A percentile compares a stretch with the other conserved stretches of the same genome.
Evolutionary conservation across 2,888 invertebrate species (phyloP).

Genomic region (Fragum sueziense): DNA sequence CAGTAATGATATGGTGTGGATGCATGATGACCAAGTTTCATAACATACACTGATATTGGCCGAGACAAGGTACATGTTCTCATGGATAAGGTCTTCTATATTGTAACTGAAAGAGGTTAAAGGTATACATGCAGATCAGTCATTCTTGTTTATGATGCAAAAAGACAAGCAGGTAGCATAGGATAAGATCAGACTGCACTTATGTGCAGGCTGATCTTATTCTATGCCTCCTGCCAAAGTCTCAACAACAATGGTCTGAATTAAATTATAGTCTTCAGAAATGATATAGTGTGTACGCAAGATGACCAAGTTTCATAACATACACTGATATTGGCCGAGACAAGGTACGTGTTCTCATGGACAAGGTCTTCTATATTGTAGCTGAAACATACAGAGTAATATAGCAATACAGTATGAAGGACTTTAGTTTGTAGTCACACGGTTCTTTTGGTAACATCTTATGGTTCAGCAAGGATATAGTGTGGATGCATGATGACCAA

Average conservation of each 20-base stretch:
- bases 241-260: slow-evolving; percentile 50
- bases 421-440: slow-evolving; percentile 53
- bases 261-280: slow-evolving; percentile 41
- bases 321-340: slow-evolving; percentile 55
- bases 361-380: slow-evolving; percentile 1
- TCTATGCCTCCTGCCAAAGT: too few relatives aligned
- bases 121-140: slow-evolving; percentile 4
- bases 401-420: too few relatives aligned
- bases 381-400: slow-evolving; percentile 16
- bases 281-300: slow-evolving; percentile 35
- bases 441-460: slow-evolving; percentile 43
- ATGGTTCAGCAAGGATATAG: slow-evolving; percentile 34
- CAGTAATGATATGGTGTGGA: slow-evolving; percentile 30
- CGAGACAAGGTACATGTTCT: slow-evolving; percentile 54
- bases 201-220: too few relatives aligned
- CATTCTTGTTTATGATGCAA: slow-evolving; percentile 48
- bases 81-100: slow-evolving; percentile 3
- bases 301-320: slow-evolving; percentile 58
- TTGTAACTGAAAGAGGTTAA: slow-evolving; percentile 22
- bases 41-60: slow-evolving; percentile 60
- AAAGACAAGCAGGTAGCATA: too few relatives aligned
- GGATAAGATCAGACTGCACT: too few relatives aligned
- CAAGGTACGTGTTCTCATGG: slow-evolving; percentile 49
- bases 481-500: slow-evolving; percentile 42
- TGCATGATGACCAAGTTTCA: slow-evolving; percentile 52